These are phyloP conservation scores for Drosophila truncata DNA, from an alignment of 1,140 invertebrate species.

Conservation along the genomic window DNA sequence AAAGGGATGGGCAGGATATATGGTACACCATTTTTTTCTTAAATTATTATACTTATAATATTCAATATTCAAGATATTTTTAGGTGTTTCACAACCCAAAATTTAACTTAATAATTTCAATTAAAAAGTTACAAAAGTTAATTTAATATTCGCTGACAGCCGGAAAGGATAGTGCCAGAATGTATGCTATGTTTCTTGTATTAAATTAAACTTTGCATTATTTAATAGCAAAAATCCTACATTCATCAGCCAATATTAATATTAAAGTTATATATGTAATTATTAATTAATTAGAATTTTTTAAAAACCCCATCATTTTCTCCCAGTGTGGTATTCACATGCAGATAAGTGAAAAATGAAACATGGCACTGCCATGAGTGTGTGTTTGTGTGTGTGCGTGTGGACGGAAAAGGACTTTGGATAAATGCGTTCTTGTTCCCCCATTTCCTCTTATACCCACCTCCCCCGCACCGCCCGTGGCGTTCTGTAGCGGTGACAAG, in stretches of 20 bases:
- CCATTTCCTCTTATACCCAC: constrained; percentile 2
- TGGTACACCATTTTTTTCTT: no score
- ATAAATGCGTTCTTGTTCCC: constrained; percentile 40
- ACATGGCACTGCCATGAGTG: constrained; percentile 8
- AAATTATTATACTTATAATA: no score
- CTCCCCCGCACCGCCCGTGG: constrained; percentile 15
- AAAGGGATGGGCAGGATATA: constrained; percentile 9
- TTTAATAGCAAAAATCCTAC: not conserved
- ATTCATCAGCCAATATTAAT: not conserved
- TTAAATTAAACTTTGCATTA: no score
- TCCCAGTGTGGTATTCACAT: constrained; percentile 20
- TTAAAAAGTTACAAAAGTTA: no score
- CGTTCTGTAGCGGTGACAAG: constrained; percentile 39
- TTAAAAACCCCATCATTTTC: not conserved
- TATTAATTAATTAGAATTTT: no score
- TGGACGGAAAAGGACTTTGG: constrained; percentile 33
- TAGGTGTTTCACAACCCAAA: not conserved
- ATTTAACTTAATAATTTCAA: no score
- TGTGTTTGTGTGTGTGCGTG: constrained; percentile 1
- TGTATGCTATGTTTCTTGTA: no score
- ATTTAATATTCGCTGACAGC: no score
- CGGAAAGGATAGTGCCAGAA: no score
- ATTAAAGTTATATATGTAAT: not conserved
- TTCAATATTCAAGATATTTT: not conserved
- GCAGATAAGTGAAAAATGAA: constrained; percentile 49